A percentile compares a stretch with the other conserved stretches of the same genome.
phyloP scores from a whole-genome alignment of 2,797 vertebrate species.

The Synaphobranchus kaupii region DNA sequence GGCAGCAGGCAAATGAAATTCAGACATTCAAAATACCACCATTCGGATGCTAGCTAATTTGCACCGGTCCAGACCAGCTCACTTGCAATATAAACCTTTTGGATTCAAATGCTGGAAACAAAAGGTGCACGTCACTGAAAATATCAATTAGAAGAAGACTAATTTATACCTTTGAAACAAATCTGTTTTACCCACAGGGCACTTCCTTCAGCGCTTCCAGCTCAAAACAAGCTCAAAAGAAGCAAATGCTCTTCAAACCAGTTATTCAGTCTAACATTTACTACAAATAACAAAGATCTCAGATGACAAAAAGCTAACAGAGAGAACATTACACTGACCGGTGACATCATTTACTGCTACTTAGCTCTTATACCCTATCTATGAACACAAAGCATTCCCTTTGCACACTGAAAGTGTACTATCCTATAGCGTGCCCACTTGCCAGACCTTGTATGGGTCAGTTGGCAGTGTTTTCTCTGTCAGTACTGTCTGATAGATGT shows the following conservation, averaged over 20 bases:
- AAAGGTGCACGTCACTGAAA: not conserved
- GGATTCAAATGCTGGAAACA: not conserved
- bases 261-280: not conserved
- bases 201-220: not conserved
- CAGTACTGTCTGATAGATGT: not conserved
- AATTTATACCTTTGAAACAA: not conserved
- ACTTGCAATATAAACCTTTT: not conserved
- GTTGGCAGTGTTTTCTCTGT: not conserved
- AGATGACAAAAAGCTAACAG: not conserved
- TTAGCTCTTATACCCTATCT: not conserved
- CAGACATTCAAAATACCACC: not conserved
- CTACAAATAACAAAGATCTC: not conserved
- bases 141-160: not conserved
- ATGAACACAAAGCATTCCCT: not conserved
- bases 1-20: conserved; percentile 2
- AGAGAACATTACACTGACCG: not conserved
- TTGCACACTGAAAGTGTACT: not conserved
- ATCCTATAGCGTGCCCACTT: not conserved
- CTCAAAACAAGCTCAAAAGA: not conserved
- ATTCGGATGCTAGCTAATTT: not conserved
- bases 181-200: not conserved
- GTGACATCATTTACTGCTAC: no score
- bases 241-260: not conserved
- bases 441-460: not conserved
- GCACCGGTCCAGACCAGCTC: not conserved